Evolutionary conservation across 2,888 invertebrate genomes (phyloP), one percentile per base, ranked within the genome.

Genomic region (Barypeithes pellucidus): DNA sequence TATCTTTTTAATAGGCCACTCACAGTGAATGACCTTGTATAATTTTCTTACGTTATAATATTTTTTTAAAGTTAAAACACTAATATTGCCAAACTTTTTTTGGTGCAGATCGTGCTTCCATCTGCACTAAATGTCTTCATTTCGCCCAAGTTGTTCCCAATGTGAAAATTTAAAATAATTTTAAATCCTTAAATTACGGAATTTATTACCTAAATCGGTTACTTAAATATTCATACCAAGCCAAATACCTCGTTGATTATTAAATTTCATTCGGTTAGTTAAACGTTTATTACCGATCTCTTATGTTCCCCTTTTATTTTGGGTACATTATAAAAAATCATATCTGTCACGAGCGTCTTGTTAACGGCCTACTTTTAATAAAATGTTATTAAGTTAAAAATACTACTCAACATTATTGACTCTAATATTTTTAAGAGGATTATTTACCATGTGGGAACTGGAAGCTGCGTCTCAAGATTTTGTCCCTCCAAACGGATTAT

Each of bases 391-490:
- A 59, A 67, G 67, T 57, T 57, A 52, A 50, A 50, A 50, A 22
- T 11, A 22, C 50, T 14, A 11, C 14, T 67, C 67, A 59, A 47
- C 33, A 47, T 60, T 45, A 47, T 59, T 67, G 59, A 36, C 50
- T 63, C 36, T 50, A 63, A 50, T 45, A 50, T n/a, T 1, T 8
- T 22, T 71, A 71, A 71, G 71, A 14, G 36, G 71, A 54, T 71
- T 71, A 71, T 63, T 65, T 57, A 54, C 47, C 36, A 54, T 65
- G 65, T 71, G 71, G 71, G 71, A 71, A 71, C 71, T 29, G 71
- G 71, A 65, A 71, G 71, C 71, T 22, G 29, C n/a, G 71, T 71
- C 65, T 71, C 71, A 71, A 71, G 71, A 67, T 67, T 59, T 43
- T 66, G 29, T 33, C 50, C 2, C 3, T 47, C 41, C 2, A 43